Evolutionary conservation across 2,797 vertebrate species (phyloP).

Genomic region (Macropus fuliginosus): DNA sequence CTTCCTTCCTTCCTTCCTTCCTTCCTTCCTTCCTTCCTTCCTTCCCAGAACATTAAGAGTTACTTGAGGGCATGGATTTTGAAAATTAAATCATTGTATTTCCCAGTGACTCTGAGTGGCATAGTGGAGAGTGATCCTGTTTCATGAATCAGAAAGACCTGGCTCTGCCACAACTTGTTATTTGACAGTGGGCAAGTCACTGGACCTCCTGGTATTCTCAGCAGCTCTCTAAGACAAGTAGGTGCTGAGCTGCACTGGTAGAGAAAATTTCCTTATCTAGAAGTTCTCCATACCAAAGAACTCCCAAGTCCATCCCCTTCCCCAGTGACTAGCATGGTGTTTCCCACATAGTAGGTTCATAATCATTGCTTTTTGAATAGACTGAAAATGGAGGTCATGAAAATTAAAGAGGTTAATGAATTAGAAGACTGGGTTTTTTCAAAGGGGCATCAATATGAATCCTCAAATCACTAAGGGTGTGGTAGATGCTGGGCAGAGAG

Average conservation of each 20-base stretch:
- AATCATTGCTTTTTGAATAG: neutral
- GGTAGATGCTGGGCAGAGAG: too few relatives aligned
- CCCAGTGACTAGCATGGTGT: neutral
- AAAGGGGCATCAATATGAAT: neutral
- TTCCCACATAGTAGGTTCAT: neutral
- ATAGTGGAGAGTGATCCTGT: neutral
- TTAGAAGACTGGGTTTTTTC: neutral
- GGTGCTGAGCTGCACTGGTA: neutral
- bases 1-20: too few relatives aligned
- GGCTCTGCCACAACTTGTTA: neutral
- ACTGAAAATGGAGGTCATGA: neutral
- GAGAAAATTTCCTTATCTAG: neutral
- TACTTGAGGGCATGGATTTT: neutral
- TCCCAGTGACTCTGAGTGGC: neutral
- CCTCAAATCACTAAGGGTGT: neutral
- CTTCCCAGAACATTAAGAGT: neutral
- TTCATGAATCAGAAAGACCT: neutral
- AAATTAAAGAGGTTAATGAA: neutral
- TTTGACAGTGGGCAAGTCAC: neutral
- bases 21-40: neutral
- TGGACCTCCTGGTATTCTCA: neutral
- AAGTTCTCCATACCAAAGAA: neutral
- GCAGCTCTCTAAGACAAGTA: neutral
- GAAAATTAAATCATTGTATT: neutral
- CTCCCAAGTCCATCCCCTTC: neutral